Conservation (phyloP, 2,797 vertebrate genomes). For the Urocyon cinereoargenteus region DNA sequence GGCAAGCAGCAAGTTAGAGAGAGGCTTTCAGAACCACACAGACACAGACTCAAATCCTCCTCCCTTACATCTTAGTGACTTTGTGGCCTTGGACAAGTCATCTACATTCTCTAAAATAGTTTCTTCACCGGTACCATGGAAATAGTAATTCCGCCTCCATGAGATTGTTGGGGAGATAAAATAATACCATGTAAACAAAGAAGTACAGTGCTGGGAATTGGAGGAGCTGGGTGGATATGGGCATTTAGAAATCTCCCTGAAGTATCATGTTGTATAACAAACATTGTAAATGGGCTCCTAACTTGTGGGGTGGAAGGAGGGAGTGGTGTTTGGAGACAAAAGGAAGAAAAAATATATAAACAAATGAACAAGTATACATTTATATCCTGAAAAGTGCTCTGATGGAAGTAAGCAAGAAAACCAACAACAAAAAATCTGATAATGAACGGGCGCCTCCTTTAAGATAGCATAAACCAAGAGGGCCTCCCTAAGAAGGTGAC, state of each 20-base stretch:
- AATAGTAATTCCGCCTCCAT: not conserved
- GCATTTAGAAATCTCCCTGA: not conserved
- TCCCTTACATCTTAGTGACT: not conserved
- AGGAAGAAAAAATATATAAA: not conserved
- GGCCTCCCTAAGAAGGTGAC: not conserved
- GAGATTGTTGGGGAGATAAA: not conserved
- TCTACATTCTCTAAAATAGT: not conserved
- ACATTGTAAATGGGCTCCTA: not conserved
- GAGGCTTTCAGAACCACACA: not conserved
- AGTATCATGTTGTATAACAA: not conserved
- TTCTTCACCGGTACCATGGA: not conserved
- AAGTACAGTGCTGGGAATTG: not conserved
- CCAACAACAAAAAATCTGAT: not conserved
- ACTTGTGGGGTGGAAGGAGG: not conserved
- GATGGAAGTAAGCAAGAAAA: slow-evolving; percentile 15
- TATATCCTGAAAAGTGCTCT: not conserved
- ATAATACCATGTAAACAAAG: not conserved
- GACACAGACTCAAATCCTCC: not conserved
- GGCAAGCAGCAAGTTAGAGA: not conserved
- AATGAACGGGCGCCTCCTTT: not conserved
- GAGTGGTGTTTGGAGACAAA: not conserved
- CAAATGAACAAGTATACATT: not conserved
- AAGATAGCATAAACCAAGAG: not conserved
- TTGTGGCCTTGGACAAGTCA: not conserved
- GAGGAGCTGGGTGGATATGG: not conserved